Base-by-base conservation (phyloP, 2,888 invertebrate genomes). In the Brachyptera risi region DNA sequence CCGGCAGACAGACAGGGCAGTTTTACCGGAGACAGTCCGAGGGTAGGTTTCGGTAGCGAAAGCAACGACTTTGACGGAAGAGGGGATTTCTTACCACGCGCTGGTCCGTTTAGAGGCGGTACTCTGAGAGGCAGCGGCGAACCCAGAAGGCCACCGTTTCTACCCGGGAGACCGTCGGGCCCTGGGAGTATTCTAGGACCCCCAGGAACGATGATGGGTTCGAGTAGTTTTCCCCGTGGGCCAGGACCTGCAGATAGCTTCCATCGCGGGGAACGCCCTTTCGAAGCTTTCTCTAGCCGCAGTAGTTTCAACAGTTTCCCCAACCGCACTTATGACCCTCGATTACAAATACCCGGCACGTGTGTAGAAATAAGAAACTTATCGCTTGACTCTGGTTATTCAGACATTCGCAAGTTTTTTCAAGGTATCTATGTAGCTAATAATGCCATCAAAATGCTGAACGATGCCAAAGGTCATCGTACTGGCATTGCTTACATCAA, bases 391-490 rank as follows among this genome's bases (percentile, higher is more conserved):
- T 87, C 89, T 1, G 86, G 84, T 47, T 92, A 91, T 72, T 84
- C 86, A 38, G 94, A 94, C 70, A 79, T 96, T 0, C 80, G 92
- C 11, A 83, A 87, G 58, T 89, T 94, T 70, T 95, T 96, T 73
- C 82, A 84, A 3, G 90, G 89, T 44, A 75, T 85, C 44, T 80
- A 80, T 65, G 90, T 95, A 62, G 85, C 88, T 47, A 87, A 86
- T 68, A 88, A 88, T 69, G 92, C 93, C 13, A 84, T 96, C 56
- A 94, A 95, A 74, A 82, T 95, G 74, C 85, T 92, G 11, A 90
- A 88, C 70, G 92, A 93, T 71, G 82, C 83, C 38, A 82, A 83
- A 67, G 95, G 95, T 0, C 82, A 86, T 23, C 83, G 90, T 27
- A 87, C 87, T 0, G 94, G 94, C 0, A 82, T 84, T 26, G 92